Evolutionary conservation across 2,888 invertebrate species (phyloP), one percentile per base, ranked within the genome.

Genomic region (Stegophylla sp.): DNA sequence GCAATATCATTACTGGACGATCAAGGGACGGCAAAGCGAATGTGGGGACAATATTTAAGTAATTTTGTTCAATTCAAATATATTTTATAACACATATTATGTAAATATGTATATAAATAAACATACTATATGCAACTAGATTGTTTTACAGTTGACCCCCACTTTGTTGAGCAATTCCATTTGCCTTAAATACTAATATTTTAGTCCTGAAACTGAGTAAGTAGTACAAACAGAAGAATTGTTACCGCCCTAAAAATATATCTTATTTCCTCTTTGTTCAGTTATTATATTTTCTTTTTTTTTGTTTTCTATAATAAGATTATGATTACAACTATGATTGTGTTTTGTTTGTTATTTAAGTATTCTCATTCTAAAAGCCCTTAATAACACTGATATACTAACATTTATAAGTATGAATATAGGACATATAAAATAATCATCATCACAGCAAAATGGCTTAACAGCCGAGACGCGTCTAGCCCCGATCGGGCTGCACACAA

Each of bases 371-470:
- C 69, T 71, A 79, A 34, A 79, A 71, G 69, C 79, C 69, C 61
- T 71, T 23, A 17, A 79, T 48, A 79, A 79, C 77, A 69, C 67
- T 69, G 67, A 77, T 28, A 56, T 48, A 79, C 79, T 79, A 79
- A 79, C n/a, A 79, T 79, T 69, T 69, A 79, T 71, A 79, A 69
- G 69, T 69, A 79, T 79, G 79, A 79, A 79, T 61, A 79, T 79
- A 79, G 71, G 79, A 79, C 71, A 79, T 71, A 71, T 79, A 71
- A 77, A 79, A 79, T 79, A 79, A 79, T 69, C 79, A 79, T 79
- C 79, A 79, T 79, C 79, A 79, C 79, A 79, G 79, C 71, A 79
- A 79, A 61, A 79, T 79, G 79, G 79, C 71, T 79, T 13, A 41
- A 61, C n/a, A 51, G 79, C 79, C 71, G 71, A 71, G 71, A 71